These are phyloP conservation scores for Gandaritis pyraliata DNA, from an alignment of 2,888 invertebrate genomes.

Conservation along the genomic window DNA sequence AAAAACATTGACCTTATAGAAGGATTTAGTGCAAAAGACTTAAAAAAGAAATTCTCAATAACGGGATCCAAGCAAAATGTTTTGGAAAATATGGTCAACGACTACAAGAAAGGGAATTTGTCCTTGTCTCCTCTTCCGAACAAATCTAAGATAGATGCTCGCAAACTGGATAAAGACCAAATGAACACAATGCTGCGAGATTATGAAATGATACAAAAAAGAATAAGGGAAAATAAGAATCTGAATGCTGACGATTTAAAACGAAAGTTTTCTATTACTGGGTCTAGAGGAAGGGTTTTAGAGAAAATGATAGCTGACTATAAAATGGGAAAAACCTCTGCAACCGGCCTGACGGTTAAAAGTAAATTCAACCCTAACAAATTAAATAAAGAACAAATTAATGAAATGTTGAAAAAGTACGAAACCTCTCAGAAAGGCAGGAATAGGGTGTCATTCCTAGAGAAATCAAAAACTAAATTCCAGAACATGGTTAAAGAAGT, in stretches of 20 bases:
- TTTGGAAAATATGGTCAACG: constrained; percentile 41
- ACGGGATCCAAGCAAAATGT: constrained; percentile 35
- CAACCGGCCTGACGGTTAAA: constrained; percentile 44
- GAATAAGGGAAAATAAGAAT: constrained; percentile 22
- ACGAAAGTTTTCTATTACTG: constrained; percentile 38
- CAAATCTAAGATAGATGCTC: constrained; percentile 34
- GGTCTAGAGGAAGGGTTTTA: constrained; percentile 43
- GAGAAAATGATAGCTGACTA: constrained; percentile 44
- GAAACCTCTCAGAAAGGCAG: constrained; percentile 37
- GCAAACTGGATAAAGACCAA: constrained; percentile 34
- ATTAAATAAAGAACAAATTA: constrained; percentile 44
- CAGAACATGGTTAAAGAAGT: constrained; percentile 6
- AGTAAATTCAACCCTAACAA: constrained; percentile 44
- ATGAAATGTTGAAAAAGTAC: constrained; percentile 46
- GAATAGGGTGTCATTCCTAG: constrained; percentile 18
- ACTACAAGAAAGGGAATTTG: constrained; percentile 41
- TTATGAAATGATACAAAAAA: constrained; percentile 31
- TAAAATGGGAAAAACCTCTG: constrained; percentile 43
- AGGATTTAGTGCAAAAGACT: constrained; percentile 39
- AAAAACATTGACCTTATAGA: constrained; percentile 48
- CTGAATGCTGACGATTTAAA: constrained; percentile 41
- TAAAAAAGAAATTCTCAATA: constrained; percentile 43
- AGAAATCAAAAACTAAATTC: constrained; percentile 10
- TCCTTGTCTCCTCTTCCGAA: constrained; percentile 34
- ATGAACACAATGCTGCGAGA: constrained; percentile 29